These are phyloP conservation scores for Cyprinella venusta DNA, from an alignment of 2,797 vertebrate species.

Conservation along the genomic window DNA sequence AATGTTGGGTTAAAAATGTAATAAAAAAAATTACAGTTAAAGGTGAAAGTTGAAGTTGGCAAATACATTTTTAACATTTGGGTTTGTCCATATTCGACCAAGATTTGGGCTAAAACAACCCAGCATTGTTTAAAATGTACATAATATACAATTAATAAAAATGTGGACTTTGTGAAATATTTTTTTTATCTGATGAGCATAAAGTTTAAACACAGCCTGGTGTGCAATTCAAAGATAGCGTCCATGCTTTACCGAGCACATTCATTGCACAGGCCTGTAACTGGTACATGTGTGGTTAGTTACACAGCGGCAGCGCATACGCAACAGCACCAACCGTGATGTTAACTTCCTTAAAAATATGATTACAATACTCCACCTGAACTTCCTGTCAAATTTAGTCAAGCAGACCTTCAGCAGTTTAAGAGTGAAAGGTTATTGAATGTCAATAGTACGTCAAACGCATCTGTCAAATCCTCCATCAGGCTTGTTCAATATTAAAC, in stretches of 20 bases:
- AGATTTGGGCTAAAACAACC: too few species aligned
- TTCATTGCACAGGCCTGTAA: neutral
- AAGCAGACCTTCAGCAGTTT: neutral
- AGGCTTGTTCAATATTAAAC: neutral
- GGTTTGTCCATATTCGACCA: too few species aligned
- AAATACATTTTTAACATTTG: too few species aligned
- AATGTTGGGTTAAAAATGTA: too few species aligned
- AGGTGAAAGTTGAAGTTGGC: too few species aligned
- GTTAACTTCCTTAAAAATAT: neutral
- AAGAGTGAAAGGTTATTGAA: neutral
- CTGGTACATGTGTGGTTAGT: neutral
- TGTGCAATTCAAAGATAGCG: neutral
- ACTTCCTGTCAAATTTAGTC: neutral
- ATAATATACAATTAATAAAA: neutral
- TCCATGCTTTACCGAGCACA: neutral
- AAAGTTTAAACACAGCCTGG: neutral
- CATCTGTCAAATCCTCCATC: neutral
- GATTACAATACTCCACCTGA: neutral
- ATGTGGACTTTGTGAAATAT: neutral
- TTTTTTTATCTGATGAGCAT: neutral
- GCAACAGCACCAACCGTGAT: neutral
- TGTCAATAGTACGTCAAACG: neutral
- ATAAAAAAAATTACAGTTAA: too few species aligned
- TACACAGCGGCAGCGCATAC: neutral
- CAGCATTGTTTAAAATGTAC: too few species aligned